These are phyloP conservation scores for Calidris pugnax DNA, from an alignment of 2,113 vertebrate species.

Conservation along the genomic window DNA sequence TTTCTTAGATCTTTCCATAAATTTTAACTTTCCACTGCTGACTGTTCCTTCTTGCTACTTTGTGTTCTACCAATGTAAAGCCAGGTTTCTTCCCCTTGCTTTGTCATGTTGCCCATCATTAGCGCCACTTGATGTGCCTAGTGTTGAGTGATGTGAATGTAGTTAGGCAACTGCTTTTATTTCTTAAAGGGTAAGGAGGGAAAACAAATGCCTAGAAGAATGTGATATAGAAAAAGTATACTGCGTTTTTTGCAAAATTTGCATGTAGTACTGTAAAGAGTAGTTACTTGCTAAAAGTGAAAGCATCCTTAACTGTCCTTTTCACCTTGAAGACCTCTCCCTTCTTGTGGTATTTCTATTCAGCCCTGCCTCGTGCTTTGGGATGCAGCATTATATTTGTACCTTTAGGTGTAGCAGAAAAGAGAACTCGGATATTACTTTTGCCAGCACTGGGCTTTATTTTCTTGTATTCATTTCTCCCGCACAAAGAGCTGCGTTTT, in stretches of 20 bases:
- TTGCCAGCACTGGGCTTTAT: slow-evolving; percentile 85
- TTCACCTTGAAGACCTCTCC: slow-evolving; percentile 82
- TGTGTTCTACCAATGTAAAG: background rate
- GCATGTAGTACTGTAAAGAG: background rate
- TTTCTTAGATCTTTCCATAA: background rate
- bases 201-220: background rate
- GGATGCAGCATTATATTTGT: slow-evolving; percentile 86
- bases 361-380: slow-evolving; percentile 89
- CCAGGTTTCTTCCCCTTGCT: background rate
- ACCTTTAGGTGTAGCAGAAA: slow-evolving; percentile 85
- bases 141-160: background rate
- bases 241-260: background rate
- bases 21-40: background rate
- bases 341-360: slow-evolving; percentile 96
- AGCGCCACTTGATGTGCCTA: background rate
- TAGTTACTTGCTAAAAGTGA: background rate
- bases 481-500: slow-evolving; percentile 96
- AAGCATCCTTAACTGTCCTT: slow-evolving; percentile 80
- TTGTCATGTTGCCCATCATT: background rate
- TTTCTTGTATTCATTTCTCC: slow-evolving; percentile 89
- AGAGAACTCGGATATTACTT: slow-evolving; percentile 77
- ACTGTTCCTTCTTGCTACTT: background rate
- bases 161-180: background rate
- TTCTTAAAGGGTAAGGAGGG: background rate
- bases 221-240: background rate